Percentiles rank a stretch among this genome's conserved stretches.
phyloP scores from a whole-genome alignment of 1,140 invertebrate genomes.

The Nixonia krombeini region DNA sequence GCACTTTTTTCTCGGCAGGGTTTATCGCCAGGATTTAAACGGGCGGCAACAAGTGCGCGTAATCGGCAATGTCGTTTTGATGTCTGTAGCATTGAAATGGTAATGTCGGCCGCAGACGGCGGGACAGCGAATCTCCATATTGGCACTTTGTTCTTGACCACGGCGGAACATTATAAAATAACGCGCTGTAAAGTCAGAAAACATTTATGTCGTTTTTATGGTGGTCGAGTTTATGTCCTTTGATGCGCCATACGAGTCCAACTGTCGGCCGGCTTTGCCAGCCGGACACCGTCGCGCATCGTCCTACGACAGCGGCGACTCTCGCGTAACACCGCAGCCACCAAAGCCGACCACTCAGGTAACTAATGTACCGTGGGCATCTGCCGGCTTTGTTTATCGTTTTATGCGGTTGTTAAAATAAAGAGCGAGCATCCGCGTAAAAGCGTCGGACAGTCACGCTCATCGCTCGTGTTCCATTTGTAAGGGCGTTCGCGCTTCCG shows the following conservation, averaged over 20 bases:
- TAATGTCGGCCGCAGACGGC: background rate
- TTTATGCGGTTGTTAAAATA: constrained; percentile 64
- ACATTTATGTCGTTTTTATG: constrained; percentile 52
- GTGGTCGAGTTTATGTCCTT: constrained; percentile 50
- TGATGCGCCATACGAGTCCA: constrained; percentile 58
- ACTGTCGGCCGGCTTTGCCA: constrained; percentile 55
- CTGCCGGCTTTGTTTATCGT: constrained; percentile 56
- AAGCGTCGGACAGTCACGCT: no score
- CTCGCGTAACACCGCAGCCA: constrained; percentile 1
- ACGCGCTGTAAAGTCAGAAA: constrained; percentile 26
- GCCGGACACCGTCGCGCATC: background rate
- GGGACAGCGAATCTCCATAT: background rate
- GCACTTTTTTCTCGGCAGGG: no score
- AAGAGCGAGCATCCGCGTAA: constrained; percentile 51
- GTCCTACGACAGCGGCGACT: constrained; percentile 5
- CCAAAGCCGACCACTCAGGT: constrained; percentile 2
- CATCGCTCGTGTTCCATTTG: constrained; percentile 22
- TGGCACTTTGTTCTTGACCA: background rate
- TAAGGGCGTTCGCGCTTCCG: constrained; percentile 27
- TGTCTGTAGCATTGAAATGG: background rate
- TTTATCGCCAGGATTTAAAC: no score
- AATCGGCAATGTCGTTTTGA: no score
- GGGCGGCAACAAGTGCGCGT: no score
- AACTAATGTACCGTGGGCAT: constrained; percentile 22
- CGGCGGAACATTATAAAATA: background rate